These are phyloP conservation scores for Apodemus agrarius DNA, from an alignment of 2,797 vertebrate species.

Conservation along the genomic window DNA sequence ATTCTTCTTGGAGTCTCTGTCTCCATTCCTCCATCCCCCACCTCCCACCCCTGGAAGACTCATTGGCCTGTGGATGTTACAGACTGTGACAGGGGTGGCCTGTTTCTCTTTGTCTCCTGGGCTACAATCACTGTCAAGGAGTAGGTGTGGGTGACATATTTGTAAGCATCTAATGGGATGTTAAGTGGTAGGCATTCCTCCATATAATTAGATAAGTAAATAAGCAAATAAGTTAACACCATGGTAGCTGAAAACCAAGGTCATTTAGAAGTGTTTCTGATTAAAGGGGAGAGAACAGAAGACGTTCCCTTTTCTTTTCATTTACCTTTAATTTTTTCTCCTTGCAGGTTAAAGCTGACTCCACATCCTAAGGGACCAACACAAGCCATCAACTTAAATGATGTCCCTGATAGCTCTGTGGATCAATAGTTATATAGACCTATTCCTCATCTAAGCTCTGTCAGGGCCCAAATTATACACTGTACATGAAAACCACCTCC, in stretches of 20 bases:
- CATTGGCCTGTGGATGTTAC: neutral
- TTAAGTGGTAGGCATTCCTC: constrained; percentile 34
- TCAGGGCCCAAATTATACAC: constrained; percentile 82
- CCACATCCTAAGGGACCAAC: constrained; percentile 81
- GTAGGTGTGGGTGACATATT: constrained; percentile 3
- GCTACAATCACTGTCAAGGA: constrained; percentile 19
- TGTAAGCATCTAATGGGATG: constrained; percentile 33
- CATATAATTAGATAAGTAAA: constrained; percentile 56
- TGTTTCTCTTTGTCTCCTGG: constrained; percentile 48
- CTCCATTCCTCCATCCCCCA: neutral
- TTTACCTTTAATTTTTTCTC: constrained; percentile 80
- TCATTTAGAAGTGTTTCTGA: constrained; percentile 56
- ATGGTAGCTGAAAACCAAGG: neutral
- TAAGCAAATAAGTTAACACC: constrained; percentile 34
- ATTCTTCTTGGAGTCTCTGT: neutral
- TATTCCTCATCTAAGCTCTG: constrained; percentile 81
- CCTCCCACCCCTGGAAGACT: neutral
- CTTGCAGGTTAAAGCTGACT: constrained; percentile 83
- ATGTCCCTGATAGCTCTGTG: constrained; percentile 83
- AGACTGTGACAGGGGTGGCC: neutral
- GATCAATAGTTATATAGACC: constrained; percentile 84
- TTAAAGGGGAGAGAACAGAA: constrained; percentile 39
- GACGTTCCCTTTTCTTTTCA: constrained; percentile 71
- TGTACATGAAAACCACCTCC: constrained; percentile 79
- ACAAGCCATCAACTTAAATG: constrained; percentile 83